Conservation (phyloP, 1,140 invertebrate species). For the Ceratina japonica region DNA sequence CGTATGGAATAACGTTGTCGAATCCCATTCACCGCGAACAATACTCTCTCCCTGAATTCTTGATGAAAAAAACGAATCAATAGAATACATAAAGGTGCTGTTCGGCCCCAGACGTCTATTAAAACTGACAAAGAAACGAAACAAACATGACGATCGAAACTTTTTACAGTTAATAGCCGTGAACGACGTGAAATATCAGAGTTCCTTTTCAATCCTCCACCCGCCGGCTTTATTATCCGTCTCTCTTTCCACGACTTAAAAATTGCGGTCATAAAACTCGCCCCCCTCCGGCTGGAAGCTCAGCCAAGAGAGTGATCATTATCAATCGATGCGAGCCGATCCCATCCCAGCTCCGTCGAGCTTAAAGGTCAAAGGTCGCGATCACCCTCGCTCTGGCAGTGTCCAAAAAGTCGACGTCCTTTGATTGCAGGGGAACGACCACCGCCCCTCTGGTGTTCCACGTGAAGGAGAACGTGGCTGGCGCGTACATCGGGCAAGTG, state of each 20-base stretch:
- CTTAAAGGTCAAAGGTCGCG: conserved; percentile 38
- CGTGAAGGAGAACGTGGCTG: conserved; percentile 88
- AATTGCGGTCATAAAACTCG: not conserved
- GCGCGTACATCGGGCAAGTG: conserved; percentile 87
- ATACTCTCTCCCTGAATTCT: too few species aligned
- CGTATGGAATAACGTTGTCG: too few species aligned
- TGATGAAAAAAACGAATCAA: too few species aligned
- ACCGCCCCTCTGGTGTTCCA: conserved; percentile 86
- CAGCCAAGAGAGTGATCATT: not conserved
- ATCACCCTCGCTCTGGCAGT: not conserved
- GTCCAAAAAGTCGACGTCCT: conserved; percentile 43
- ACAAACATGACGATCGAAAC: too few species aligned
- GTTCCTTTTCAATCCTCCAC: too few species aligned
- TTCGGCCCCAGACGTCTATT: too few species aligned
- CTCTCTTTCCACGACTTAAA: not conserved
- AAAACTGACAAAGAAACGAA: too few species aligned
- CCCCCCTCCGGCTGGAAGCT: not conserved
- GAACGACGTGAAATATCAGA: too few species aligned
- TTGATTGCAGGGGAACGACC: conserved; percentile 81
- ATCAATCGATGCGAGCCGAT: conserved; percentile 23
- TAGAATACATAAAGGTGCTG: too few species aligned
- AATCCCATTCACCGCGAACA: too few species aligned
- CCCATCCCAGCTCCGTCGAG: not conserved
- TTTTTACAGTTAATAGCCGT: too few species aligned
- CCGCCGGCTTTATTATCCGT: too few species aligned